Conservation (phyloP, 2,888 invertebrate genomes). For the Drosophila seclusa region DNA sequence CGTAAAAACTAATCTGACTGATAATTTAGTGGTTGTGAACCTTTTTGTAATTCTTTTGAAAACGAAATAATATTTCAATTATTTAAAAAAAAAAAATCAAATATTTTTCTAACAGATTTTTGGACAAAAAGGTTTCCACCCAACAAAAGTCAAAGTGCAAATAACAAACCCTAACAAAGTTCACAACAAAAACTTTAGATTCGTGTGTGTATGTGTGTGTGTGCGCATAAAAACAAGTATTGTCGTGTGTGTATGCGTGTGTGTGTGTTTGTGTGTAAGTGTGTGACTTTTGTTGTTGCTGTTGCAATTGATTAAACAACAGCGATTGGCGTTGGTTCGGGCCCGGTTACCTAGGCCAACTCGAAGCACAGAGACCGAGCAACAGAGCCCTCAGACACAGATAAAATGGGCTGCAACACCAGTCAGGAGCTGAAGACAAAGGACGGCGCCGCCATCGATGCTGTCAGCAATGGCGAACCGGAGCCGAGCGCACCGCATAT, state of each 20-base stretch:
- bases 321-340: constrained; percentile 35
- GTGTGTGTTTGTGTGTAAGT: constrained; percentile 23
- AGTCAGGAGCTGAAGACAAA: constrained; percentile 86
- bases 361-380: constrained; percentile 44
- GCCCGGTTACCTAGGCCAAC: constrained; percentile 72
- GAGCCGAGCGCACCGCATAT: constrained; percentile 67
- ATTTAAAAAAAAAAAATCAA: constrained; percentile 4
- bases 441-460: constrained; percentile 75
- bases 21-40: constrained; percentile 69
- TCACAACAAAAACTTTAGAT: constrained; percentile 16
- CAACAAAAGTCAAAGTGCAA: constrained; percentile 56
- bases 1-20: constrained; percentile 46
- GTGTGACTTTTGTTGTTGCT: constrained; percentile 48
- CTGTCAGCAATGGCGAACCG: constrained; percentile 65
- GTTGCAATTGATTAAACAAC: constrained; percentile 82
- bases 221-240: constrained; percentile 26
- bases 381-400: constrained; percentile 40
- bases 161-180: constrained; percentile 39
- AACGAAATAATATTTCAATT: constrained; percentile 26
- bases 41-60: constrained; percentile 65
- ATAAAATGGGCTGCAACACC: constrained; percentile 87
- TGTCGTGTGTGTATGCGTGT: constrained; percentile 17
- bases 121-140: constrained; percentile 62
- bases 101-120: constrained; percentile 54
- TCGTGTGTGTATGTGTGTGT: constrained; percentile 23